Evolutionary conservation across 2,113 vertebrate genomes (phyloP), one percentile per base, ranked within the genome.

Genomic region (Steatornis caripensis): DNA sequence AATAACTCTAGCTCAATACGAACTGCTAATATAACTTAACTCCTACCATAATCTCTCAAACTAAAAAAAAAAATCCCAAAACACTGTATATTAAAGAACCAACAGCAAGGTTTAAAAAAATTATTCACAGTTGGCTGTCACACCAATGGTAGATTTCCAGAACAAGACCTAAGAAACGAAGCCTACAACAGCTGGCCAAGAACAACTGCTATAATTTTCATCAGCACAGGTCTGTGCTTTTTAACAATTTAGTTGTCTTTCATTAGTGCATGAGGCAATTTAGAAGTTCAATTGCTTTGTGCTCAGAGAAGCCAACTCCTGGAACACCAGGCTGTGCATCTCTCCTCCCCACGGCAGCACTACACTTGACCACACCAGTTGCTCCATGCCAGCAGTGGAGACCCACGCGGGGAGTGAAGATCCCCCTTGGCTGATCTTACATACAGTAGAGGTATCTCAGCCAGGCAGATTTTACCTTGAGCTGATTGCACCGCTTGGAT

Each of bases 211-310:
- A 2, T 0, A 24, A 18, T n/a, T 91, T 46, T 5, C 39, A 34
- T 4, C 37, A 54, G 39, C 60, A 37, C 18, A 36, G 27, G 43
- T 30, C 12, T 1, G 46, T 12, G 16, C 14, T 62, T 88, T 57
- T 21, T 36, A 37, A n/a, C 21, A 20, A 2, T 23, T 57, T 5
- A 45, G 34, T 22, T 45, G 24, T 1, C 4, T n/a, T 39, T 45
- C 32, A 2, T 5, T 36, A 21, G 0, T 2, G 8, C 54, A 19
- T 0, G 10, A n/a, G 9, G 21, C 30, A 21, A 24, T 7, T 34
- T 0, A 20, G 32, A n/a, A 11, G 9, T 1, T 66, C 36, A 6
- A 5, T 9, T 39, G 2, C 29, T 43, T 2, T 0, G 4, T 10
- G 48, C 23, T 22, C 14, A 17, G 39, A 27, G 54, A 34, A 41